Evolutionary conservation across 1,140 invertebrate genomes (phyloP).

Genomic region (Listronotus bonariensis): DNA sequence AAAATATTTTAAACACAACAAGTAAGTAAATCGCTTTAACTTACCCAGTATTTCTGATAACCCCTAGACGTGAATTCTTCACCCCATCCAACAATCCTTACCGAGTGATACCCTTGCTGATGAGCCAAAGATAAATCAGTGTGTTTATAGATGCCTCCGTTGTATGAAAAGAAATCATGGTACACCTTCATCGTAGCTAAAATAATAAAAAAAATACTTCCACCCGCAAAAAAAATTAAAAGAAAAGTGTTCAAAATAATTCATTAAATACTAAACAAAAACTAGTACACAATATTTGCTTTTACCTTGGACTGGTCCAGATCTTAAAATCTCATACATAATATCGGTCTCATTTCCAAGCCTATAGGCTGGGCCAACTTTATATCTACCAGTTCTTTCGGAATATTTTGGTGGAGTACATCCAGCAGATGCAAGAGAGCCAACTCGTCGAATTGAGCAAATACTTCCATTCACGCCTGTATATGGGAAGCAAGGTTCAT

Average conservation of each 20-base stretch:
- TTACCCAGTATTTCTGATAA: slow-evolving; percentile 86
- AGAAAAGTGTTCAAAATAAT: too few species aligned
- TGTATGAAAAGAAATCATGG: slow-evolving; percentile 90
- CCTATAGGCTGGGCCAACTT: slow-evolving; percentile 83
- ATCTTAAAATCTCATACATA: slow-evolving; percentile 87
- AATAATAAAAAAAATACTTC: too few species aligned
- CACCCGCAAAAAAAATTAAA: too few species aligned
- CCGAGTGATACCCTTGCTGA: slow-evolving; percentile 81
- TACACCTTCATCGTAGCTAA: slow-evolving; percentile 88
- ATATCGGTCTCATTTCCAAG: slow-evolving; percentile 81
- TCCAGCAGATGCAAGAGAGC: slow-evolving; percentile 59
- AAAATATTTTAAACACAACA: too few species aligned
- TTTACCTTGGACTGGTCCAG: slow-evolving; percentile 92
- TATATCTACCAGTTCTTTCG: slow-evolving; percentile 67
- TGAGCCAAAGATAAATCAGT: slow-evolving; percentile 62
- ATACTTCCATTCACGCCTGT: slow-evolving; percentile 59
- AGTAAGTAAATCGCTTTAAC: slow-evolving; percentile 35
- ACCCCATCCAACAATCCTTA: slow-evolving; percentile 90
- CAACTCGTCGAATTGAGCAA: slow-evolving; percentile 63
- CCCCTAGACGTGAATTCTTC: slow-evolving; percentile 65
- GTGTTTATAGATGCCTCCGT: slow-evolving; percentile 78
- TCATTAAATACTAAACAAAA: too few species aligned
- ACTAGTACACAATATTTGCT: too few species aligned
- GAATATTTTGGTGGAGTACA: slow-evolving; percentile 59
- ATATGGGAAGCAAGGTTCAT: slow-evolving; percentile 84